Conservation (phyloP, 2,888 invertebrate species). For the Deilephila elpenor region DNA sequence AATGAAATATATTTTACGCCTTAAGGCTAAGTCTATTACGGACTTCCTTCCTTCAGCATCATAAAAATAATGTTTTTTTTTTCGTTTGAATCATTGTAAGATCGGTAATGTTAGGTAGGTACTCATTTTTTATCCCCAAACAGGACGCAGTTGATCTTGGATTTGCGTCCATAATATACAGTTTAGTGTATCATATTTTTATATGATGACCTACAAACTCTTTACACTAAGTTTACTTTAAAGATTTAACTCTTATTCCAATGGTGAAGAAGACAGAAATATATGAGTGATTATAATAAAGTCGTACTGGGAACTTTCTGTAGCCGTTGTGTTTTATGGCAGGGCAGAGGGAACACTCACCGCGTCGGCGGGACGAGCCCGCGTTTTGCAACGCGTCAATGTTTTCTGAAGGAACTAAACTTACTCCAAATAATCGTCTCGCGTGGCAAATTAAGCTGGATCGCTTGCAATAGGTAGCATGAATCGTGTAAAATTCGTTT, state of each 20-base stretch:
- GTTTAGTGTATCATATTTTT: neutral
- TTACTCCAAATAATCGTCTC: neutral
- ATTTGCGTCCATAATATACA: too few species aligned
- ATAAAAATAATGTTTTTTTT: too few species aligned
- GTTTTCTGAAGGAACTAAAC: conserved; percentile 8
- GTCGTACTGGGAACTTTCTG: conserved; percentile 6
- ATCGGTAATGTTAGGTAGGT: too few species aligned
- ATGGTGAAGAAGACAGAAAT: neutral
- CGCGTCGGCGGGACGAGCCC: neutral
- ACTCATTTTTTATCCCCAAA: too few species aligned
- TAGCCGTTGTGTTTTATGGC: conserved; percentile 21
- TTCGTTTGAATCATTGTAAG: too few species aligned
- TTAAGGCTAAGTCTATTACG: too few species aligned
- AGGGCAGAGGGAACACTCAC: conserved; percentile 18
- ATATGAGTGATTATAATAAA: neutral
- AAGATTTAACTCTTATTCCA: neutral
- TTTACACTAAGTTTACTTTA: too few species aligned
- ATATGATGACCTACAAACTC: too few species aligned
- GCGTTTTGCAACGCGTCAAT: neutral
- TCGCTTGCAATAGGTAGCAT: neutral
- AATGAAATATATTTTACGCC: too few species aligned
- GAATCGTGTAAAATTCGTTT: neutral
- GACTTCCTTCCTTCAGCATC: too few species aligned
- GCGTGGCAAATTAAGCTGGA: neutral
- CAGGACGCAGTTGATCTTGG: too few species aligned